These are phyloP conservation scores for Rhodophaea formosa DNA, from an alignment of 2,888 invertebrate species.

Conservation along the genomic window DNA sequence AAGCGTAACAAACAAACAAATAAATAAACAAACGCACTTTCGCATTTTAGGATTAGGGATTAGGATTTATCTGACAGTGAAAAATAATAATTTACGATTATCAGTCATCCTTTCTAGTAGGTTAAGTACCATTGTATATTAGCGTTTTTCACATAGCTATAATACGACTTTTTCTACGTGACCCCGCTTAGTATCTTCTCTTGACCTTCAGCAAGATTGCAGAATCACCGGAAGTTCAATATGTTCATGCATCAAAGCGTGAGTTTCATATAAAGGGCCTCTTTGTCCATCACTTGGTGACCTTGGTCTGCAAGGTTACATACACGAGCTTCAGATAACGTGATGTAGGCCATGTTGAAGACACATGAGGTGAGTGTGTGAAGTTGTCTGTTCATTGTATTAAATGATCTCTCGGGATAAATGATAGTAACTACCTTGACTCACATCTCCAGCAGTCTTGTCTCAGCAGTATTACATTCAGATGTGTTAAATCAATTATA, in stretches of 20 bases:
- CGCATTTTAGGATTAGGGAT: too few relatives aligned
- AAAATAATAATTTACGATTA: too few relatives aligned
- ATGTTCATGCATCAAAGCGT: conserved; percentile 8
- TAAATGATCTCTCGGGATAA: background rate
- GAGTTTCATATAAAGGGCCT: conserved; percentile 44
- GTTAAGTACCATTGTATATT: background rate
- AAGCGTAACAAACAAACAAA: too few relatives aligned
- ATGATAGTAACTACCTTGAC: background rate
- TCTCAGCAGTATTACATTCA: too few relatives aligned
- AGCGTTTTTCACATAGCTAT: background rate
- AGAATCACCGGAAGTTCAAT: conserved; percentile 11
- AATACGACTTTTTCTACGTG: background rate
- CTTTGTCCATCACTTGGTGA: conserved; percentile 45
- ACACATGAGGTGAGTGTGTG: background rate
- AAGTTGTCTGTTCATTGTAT: background rate
- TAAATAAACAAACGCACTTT: too few relatives aligned
- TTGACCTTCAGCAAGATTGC: background rate
- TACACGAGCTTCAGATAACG: conserved; percentile 31
- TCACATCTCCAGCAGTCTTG: background rate
- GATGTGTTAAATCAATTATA: too few relatives aligned
- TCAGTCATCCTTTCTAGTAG: too few relatives aligned
- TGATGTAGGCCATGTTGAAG: conserved; percentile 22
- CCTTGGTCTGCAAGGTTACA: conserved; percentile 56
- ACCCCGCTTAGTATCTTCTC: background rate
- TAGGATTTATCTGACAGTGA: too few relatives aligned